Conservation (phyloP, 2,888 invertebrate species). For the Aphodius sticticus region DNA sequence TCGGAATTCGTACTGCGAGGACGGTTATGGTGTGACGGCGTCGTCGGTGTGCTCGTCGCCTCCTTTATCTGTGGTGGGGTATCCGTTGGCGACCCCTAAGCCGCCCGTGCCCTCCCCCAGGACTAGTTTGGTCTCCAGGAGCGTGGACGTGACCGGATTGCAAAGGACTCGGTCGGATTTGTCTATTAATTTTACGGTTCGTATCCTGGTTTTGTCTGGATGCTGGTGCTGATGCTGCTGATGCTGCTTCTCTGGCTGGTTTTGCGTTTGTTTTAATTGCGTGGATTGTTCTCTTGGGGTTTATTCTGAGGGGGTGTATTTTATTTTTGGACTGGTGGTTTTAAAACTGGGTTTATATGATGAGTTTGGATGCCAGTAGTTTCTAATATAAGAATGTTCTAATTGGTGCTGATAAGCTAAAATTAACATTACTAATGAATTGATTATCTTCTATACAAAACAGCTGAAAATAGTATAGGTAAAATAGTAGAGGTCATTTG, state of each 20-base stretch:
- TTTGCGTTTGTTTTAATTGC: conserved; percentile 6
- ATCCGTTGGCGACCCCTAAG: conserved; percentile 27
- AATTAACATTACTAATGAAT: no score
- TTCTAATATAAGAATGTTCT: no score
- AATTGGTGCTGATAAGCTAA: no score
- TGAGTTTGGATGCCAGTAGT: no score
- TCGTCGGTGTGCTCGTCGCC: conserved; percentile 20
- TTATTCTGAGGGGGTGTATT: conserved; percentile 8
- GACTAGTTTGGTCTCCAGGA: conserved; percentile 23
- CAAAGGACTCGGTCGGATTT: conserved; percentile 34
- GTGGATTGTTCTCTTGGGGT: neutral
- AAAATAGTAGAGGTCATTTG: no score
- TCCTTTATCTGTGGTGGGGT: conserved; percentile 17
- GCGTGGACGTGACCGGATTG: conserved; percentile 24
- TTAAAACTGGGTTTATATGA: no score
- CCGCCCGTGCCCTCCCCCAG: conserved; percentile 41
- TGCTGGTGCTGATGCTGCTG: neutral
- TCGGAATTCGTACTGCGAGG: neutral
- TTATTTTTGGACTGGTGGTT: neutral
- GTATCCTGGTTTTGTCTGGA: conserved; percentile 27
- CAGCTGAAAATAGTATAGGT: no score
- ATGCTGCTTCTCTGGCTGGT: conserved; percentile 13
- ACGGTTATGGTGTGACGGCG: neutral
- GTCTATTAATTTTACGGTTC: conserved; percentile 33
- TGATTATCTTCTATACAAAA: no score